A percentile compares a stretch with the other conserved stretches of the same genome.
Conservation (phyloP, 2,113 vertebrate genomes). For the Lagopus muta region DNA sequence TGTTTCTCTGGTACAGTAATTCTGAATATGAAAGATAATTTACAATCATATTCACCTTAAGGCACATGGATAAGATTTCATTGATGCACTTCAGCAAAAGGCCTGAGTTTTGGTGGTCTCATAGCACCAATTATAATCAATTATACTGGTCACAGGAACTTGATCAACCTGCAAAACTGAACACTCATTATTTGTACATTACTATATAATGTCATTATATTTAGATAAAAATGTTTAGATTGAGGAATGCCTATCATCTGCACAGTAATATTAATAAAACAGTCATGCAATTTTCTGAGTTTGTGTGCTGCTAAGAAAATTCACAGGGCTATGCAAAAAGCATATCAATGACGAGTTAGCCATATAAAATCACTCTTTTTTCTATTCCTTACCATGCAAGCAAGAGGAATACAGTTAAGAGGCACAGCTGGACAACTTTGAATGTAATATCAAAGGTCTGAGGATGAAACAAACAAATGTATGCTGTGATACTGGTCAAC, state of each 20-base stretch:
- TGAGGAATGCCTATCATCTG: conserved; percentile 4
- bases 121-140: background rate
- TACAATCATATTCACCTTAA: background rate
- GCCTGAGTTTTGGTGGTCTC: background rate
- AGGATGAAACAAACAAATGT: conserved; percentile 49
- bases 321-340: background rate
- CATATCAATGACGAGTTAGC: conserved; percentile 31
- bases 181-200: conserved; percentile 41
- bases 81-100: background rate
- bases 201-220: conserved; percentile 17
- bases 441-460: conserved; percentile 49
- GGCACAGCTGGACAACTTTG: conserved; percentile 52
- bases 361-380: conserved; percentile 11
- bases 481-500: conserved; percentile 51
- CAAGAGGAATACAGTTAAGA: conserved; percentile 45
- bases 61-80: conserved; percentile 16
- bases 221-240: conserved; percentile 51
- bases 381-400: conserved; percentile 3
- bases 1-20: conserved; percentile 14
- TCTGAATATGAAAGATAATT: conserved; percentile 55
- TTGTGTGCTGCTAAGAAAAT: conserved; percentile 19
- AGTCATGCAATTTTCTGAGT: conserved; percentile 30
- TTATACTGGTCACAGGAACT: background rate
- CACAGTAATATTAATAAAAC: conserved; percentile 45
- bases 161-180: conserved; percentile 33